Base-by-base conservation (phyloP, 37 sponge, comb jelly and placozoan genomes). In the Ephydatia muelleri region DNA sequence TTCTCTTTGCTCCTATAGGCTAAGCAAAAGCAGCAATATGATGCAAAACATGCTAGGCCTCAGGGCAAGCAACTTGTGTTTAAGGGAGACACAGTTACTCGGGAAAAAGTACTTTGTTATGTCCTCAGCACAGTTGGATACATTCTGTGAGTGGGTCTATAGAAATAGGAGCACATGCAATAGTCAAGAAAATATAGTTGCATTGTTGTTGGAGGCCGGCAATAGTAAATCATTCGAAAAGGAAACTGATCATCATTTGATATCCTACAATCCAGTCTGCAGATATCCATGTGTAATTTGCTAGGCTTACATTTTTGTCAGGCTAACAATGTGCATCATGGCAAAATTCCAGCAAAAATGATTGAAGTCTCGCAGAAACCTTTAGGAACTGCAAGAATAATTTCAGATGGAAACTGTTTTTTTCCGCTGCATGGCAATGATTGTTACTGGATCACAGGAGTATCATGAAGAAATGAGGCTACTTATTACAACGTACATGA, bases 1-100 rank as follows among this genome's bases (percentile, higher is more conserved):
- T 57, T 57, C 57, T 57, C 57, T 57, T 57, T 57, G 57, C 57
- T 57, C 57, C 57, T 57, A 57, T 57, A 57, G 57, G 57, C 57
- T 57, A 57, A 57, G 57, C 57, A 57, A 57, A 57, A 57, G 57
- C 57, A 57, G 57, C 57, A 57, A 57, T 57, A 57, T 57, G 57
- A 57, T 57, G 57, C 57, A 57, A 57, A 57, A 57, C 57, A 57
- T 57, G 57, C 16, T 57, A 57, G 57, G 16, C 19, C 57, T 19
- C 57, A 57, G 57, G 57, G 9, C 57, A 57, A 57, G 57, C 57
- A 57, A 57, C 57, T 57, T 57, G 57, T 57, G 57, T 57, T 57
- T 57, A 57, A 57, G 57, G 57, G 57, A 57, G 57, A 57, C 57
- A 57, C 57, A 57, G 16, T 57, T 57, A 57, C 57, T 57, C 57